Evolutionary conservation across 2,797 vertebrate genomes (phyloP), one percentile per base, ranked within the genome.

Genomic region (Glossophaga mutica): DNA sequence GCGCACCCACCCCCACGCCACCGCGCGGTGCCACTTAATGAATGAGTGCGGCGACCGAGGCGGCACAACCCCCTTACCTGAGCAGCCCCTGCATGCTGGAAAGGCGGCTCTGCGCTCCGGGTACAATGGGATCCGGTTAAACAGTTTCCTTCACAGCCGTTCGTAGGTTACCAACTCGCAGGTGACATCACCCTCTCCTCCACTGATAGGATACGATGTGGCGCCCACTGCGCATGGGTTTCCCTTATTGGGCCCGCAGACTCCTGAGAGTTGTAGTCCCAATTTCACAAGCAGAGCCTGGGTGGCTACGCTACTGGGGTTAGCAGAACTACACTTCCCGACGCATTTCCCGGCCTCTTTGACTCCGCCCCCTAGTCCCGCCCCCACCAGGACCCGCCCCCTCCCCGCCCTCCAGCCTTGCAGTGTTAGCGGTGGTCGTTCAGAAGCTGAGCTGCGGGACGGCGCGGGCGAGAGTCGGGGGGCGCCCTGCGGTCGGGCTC

Each of bases 151-250:
- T 52, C 94, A 65, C 96, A 50, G 97, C 81, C 34, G 95, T 96
- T 96, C 97, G 97, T 91, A 91, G 96, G 93, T 95, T 96, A 94
- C 98, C 86, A 94, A 97, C 95, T 94, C 96, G 97, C 94, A 98
- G 98, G 98, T 99, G 99, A 99, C 98, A 99, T 99, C 99, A 99
- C 97, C 96, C 97, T 97, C 96, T 96, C 96, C 94, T 94, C 73
- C 71, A 91, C 97, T 96, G 97, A 98, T 97, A 95, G 98, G 97
- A 37, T 77, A 96, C 92, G 87, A 96, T 77, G 96, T 76, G 84
- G 94, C 77, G 39, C 87, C 77, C 67, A 97, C 7, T 97, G 98
- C 98, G 98, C 98, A 98, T 98, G 99, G 96, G 92, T 95, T 62
- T 50, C 81, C 62, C 16, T 26, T 22, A 39, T 21, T 4, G 3